Percentiles rank a stretch among this genome's conserved stretches.
phyloP scores from a whole-genome alignment of 2,888 invertebrate species.

The Cotesia congregata region DNA sequence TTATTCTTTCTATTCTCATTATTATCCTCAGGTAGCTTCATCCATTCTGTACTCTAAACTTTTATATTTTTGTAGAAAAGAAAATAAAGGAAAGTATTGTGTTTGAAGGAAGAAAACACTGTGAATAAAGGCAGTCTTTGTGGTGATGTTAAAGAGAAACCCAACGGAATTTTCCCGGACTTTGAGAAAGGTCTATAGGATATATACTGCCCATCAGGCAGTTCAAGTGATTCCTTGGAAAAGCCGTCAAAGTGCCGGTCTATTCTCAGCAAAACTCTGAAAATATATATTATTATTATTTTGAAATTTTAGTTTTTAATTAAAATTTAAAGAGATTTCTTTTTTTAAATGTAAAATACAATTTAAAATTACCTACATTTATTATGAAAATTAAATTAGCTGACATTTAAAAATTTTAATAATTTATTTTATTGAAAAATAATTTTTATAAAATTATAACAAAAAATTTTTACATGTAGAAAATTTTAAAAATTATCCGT shows the following conservation, averaged over 20 bases:
- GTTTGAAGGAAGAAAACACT: background rate
- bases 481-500: no score
- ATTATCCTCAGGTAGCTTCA: no score
- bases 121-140: conserved; percentile 2
- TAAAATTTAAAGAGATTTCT: background rate
- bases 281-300: background rate
- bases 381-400: no score
- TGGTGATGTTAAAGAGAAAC: conserved; percentile 13
- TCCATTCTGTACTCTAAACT: no score
- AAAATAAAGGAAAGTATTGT: background rate
- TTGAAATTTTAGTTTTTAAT: background rate
- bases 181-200: background rate
- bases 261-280: background rate
- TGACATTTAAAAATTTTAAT: no score
- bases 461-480: no score
- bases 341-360: no score
- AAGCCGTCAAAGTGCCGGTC: conserved; percentile 30
- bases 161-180: conserved; percentile 16
- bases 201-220: background rate
- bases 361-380: no score
- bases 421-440: no score
- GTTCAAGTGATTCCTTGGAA: conserved; percentile 31
- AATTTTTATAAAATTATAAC: no score
- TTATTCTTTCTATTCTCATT: no score
- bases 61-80: background rate